phyloP scores from a whole-genome alignment of 2,113 vertebrate species.

The Collichthys lucidus region DNA sequence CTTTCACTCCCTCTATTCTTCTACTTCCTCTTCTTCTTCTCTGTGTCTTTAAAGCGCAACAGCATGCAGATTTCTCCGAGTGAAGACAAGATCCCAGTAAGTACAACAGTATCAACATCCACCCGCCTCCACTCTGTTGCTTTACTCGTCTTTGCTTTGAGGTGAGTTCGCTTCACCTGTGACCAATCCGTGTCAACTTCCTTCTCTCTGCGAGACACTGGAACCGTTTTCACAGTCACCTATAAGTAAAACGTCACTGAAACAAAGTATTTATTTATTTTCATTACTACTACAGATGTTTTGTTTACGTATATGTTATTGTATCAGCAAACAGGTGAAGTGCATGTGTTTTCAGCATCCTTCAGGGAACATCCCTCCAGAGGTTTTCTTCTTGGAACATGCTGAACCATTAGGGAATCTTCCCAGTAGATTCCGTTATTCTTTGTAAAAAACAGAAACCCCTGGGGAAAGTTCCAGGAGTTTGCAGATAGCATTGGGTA shows the following conservation, averaged over 20 bases:
- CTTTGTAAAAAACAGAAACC: not conserved
- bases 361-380: not conserved
- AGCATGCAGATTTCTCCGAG: constrained; percentile 84
- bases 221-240: not conserved
- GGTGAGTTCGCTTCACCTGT: not conserved
- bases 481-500: not conserved
- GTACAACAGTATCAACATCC: constrained; percentile 45
- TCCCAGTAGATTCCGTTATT: not conserved
- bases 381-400: not conserved
- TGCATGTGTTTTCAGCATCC: not conserved
- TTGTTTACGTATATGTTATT: not conserved
- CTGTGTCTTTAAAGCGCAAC: constrained; percentile 71
- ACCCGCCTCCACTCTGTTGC: not conserved
- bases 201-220: not conserved
- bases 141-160: not conserved
- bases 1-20: constrained; percentile 54
- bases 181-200: not conserved
- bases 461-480: not conserved
- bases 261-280: not conserved
- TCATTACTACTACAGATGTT: too few relatives aligned
- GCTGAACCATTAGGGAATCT: not conserved
- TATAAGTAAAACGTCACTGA: not conserved
- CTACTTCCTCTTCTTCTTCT: constrained; percentile 33
- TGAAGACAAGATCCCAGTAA: constrained; percentile 86
- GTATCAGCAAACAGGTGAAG: not conserved